Base-by-base conservation (phyloP, 2,113 vertebrate species). In the Himantopus leucocephalus region DNA sequence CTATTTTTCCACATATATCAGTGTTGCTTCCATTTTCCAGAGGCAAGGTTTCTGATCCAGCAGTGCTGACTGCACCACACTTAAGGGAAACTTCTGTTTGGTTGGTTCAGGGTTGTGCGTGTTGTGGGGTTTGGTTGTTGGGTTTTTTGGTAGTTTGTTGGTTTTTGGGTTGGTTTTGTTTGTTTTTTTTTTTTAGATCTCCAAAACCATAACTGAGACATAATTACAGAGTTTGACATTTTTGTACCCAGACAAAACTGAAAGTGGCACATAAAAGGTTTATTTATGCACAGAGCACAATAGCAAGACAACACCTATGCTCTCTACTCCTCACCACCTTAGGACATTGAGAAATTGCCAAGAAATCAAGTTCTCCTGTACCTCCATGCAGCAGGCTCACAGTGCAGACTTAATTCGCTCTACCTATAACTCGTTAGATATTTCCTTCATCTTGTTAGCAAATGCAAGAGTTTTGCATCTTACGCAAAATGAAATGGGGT, bases 11-110 rank as follows among this genome's bases (percentile, higher is more conserved):
- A 91, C 59, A 27, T 34, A 32, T 39, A 83, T 86, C 92, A 60
- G 72, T 0, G 90, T 83, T 92, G 93, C 59, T 94, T 91, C 91
- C 55, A 30, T 41, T 62, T 95, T 34, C 95, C 94, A 91, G 60
- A 91, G 92, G 92, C 72, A 93, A 81, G 45, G 34, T 95, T 97
- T 98, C 97, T 95, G 96, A 97, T 77, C 92, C 95, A 92, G 94
- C 96, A 97, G 81, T 19, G 60, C 77, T 12, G 5, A 88, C 39
- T 32, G 90, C 76, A 47, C 47, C 52, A 23, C 2, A 1, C 53
- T 58, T 48, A 6, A 48, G 62, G 18, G 24, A 52, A 50, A 50
- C 48, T 50, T n/a, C 5, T 6, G 15, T 50, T 6, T 7, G 14
- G 26, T 45, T 18, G 13, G 6, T 22, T 34, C 14, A 3, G 18